Evolutionary conservation across 2,888 invertebrate genomes (phyloP).

Genomic region (Hermaeophaga mercurialis): DNA sequence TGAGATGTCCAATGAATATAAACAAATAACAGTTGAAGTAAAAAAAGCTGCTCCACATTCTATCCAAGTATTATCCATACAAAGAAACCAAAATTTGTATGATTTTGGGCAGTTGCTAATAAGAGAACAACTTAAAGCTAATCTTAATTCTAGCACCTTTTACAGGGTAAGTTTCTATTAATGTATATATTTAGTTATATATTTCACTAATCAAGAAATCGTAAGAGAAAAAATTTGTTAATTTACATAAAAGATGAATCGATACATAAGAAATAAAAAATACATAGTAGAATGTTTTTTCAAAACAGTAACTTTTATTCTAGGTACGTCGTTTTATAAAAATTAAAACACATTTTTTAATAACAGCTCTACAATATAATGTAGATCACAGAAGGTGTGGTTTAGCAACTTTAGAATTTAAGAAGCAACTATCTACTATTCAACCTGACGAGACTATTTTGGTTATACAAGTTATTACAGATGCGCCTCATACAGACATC

Average conservation of each 20-base stretch:
- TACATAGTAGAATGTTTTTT: too few relatives aligned
- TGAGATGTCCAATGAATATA: slow-evolving; percentile 29
- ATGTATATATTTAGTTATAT: too few relatives aligned
- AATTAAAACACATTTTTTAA: slow-evolving; percentile 23
- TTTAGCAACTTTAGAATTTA: slow-evolving; percentile 17
- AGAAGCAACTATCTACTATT: slow-evolving; percentile 5
- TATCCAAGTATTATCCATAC: neutral
- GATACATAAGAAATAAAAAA: too few relatives aligned
- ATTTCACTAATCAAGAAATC: too few relatives aligned
- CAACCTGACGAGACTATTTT: slow-evolving; percentile 29
- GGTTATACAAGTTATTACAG: slow-evolving; percentile 39
- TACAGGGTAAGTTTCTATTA: slow-evolving; percentile 41
- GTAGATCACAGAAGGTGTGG: slow-evolving; percentile 41
- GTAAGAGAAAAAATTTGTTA: too few relatives aligned
- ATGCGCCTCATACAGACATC: slow-evolving; percentile 11
- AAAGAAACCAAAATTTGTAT: slow-evolving; percentile 39
- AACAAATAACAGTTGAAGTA: slow-evolving; percentile 27
- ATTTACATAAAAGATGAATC: too few relatives aligned
- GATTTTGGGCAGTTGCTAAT: slow-evolving; percentile 42
- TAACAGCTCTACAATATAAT: slow-evolving; percentile 37
- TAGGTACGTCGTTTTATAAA: slow-evolving; percentile 41
- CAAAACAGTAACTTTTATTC: too few relatives aligned
- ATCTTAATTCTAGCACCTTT: slow-evolving; percentile 14
- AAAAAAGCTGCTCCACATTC: neutral
- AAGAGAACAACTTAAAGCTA: slow-evolving; percentile 38